Evolutionary conservation across 2,797 vertebrate genomes (phyloP), one percentile per base, ranked within the genome.

Genomic region (Ispidina picta): DNA sequence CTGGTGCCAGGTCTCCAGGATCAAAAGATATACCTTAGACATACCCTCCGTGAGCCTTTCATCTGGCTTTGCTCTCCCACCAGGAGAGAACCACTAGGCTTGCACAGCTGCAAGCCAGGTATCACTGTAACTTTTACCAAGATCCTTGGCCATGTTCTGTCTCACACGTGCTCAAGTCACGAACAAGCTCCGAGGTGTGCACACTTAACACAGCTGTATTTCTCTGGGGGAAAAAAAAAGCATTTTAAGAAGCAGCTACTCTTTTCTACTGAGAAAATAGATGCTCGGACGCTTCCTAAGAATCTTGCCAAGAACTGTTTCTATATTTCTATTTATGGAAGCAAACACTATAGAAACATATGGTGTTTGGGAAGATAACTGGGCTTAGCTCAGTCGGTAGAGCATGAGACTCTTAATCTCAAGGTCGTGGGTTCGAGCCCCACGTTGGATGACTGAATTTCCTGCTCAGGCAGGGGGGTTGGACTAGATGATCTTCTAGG

Each of bases 31-130:
- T 54, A 71, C 31, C 72, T 82, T 14, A 11, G 58, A 28, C 22
- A 10, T 9, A 41, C 18, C 58, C 52, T 70, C 51, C 16, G 46
- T 3, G 35, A 89, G 46, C 39, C 63, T 93, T 83, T 93, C 75
- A 94, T 92, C 90, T 87, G 69, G 10, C n/a, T 52, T 18, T 2
- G 33, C 51, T 65, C 73, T 90, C 48, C 39, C 51, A 80, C 8
- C n/a, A 49, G 71, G 31, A 58, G 58, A 93, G 87, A 84, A 48
- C 16, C 60, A 23, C 21, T 16, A 54, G 78, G 44, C 71, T 41
- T 71, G 64, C 74, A 89, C 91, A 93, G 86, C 95, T 92, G 92
- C 69, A 56, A 59, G 73, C 88, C 93, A 95, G 88, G 80, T 92
- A 95, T 9, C 46, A 80, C 78, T 69, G 15, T 69, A 77, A 84